Conservation (phyloP, 2,888 invertebrate species). For the Troides aeacus region DNA sequence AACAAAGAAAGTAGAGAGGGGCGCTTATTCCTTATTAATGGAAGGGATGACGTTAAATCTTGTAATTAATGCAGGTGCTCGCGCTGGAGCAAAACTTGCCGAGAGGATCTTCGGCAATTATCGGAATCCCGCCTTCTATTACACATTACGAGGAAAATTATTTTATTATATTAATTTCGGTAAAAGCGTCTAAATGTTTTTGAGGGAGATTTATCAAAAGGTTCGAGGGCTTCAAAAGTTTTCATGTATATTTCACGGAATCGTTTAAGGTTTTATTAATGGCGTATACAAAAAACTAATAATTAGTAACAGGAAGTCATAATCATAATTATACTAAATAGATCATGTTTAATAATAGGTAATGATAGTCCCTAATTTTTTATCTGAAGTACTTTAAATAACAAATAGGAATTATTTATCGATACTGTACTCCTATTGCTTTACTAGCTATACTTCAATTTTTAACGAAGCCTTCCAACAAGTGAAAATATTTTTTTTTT, state of each 20-base stretch:
- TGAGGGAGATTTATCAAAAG: constrained; percentile 16
- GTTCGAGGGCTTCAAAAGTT: background rate
- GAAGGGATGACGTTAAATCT: constrained; percentile 71
- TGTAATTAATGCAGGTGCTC: constrained; percentile 76
- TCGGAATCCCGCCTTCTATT: constrained; percentile 63
- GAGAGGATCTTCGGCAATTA: constrained; percentile 61
- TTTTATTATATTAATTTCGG: constrained; percentile 59
- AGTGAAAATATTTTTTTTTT: background rate
- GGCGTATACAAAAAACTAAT: background rate
- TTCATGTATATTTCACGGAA: background rate
- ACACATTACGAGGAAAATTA: constrained; percentile 58
- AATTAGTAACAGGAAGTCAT: background rate
- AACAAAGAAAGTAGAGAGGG: constrained; percentile 53
- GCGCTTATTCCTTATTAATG: constrained; percentile 70
- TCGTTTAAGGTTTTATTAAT: background rate
- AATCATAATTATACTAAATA: background rate
- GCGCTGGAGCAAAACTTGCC: constrained; percentile 50
- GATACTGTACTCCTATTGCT: background rate
- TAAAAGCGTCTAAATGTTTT: constrained; percentile 55
- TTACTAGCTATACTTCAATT: background rate
- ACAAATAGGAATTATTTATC: background rate
- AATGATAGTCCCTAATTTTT: too few relatives aligned
- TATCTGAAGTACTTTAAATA: background rate
- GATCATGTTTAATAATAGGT: too few relatives aligned
- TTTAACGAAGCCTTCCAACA: background rate